phyloP scores from a whole-genome alignment of 2,888 invertebrate species.

The Camptogramma bilineatum region DNA sequence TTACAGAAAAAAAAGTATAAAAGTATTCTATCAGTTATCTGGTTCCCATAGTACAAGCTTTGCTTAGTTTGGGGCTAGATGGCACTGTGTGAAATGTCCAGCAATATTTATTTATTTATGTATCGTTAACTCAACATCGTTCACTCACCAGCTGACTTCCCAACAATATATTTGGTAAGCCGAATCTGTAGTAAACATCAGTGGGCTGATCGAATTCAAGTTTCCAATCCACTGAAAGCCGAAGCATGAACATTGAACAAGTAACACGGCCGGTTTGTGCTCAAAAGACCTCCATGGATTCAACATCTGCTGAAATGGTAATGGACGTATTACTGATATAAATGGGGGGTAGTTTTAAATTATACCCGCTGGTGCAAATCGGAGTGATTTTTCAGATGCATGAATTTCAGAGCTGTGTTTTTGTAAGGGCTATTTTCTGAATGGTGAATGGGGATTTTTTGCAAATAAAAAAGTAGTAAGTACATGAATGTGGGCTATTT shows the following conservation, averaged over 20 bases:
- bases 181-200: background rate
- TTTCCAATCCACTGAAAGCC: slow-evolving; percentile 56
- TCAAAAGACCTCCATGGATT: slow-evolving; percentile 33
- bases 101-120: too few relatives aligned
- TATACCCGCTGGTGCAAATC: slow-evolving; percentile 32
- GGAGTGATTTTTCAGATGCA: slow-evolving; percentile 33
- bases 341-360: slow-evolving; percentile 35
- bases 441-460: background rate
- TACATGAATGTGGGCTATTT: background rate
- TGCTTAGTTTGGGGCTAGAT: too few relatives aligned
- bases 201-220: slow-evolving; percentile 44
- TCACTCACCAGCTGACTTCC: background rate
- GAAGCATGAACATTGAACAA: slow-evolving; percentile 46
- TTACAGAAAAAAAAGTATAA: too few relatives aligned
- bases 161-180: background rate
- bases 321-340: slow-evolving; percentile 37
- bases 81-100: too few relatives aligned
- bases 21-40: too few relatives aligned
- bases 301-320: slow-evolving; percentile 38
- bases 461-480: background rate
- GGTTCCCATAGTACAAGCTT: too few relatives aligned
- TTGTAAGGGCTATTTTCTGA: slow-evolving; percentile 1
- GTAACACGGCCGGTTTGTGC: slow-evolving; percentile 34
- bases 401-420: slow-evolving; percentile 17
- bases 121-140: too few relatives aligned